Evolutionary conservation across 2,797 vertebrate genomes (phyloP).

Genomic region (Centroberyx gerrardi): DNA sequence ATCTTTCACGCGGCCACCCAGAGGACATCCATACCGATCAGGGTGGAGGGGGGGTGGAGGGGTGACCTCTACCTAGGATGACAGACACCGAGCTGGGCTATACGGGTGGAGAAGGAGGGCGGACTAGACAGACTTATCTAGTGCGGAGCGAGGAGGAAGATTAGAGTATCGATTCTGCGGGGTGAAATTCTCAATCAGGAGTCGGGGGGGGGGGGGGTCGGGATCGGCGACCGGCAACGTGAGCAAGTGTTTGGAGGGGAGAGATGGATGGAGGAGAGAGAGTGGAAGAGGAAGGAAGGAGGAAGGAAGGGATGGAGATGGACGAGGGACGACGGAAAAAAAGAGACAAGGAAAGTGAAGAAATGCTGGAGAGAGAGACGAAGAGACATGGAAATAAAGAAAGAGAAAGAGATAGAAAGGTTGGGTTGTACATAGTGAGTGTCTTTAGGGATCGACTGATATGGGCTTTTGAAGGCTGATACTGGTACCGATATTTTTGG

Average conservation of each 20-base stretch:
- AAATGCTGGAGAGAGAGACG: neutral
- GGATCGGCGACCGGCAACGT: slow-evolving; percentile 40
- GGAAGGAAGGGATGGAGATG: neutral
- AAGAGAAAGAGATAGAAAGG: neutral
- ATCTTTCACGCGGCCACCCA: slow-evolving; percentile 15
- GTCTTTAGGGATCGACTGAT: neutral
- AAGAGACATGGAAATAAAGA: neutral
- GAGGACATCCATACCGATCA: slow-evolving; percentile 28
- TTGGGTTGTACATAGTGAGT: neutral
- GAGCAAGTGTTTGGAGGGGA: slow-evolving; percentile 28
- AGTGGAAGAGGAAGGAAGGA: neutral
- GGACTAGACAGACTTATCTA: slow-evolving; percentile 56
- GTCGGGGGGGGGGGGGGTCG: slow-evolving; percentile 23
- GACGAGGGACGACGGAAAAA: neutral
- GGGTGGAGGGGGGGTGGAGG: slow-evolving; percentile 9
- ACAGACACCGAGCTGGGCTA: slow-evolving; percentile 16
- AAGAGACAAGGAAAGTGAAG: neutral
- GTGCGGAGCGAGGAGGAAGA: slow-evolving; percentile 65
- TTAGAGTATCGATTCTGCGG: slow-evolving; percentile 79
- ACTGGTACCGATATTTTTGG: too few species aligned
- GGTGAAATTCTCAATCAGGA: slow-evolving; percentile 74
- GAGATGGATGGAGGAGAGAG: slow-evolving; percentile 18
- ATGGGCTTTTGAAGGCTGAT: too few species aligned
- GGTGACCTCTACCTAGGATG: slow-evolving; percentile 58
- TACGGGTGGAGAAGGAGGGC: slow-evolving; percentile 12